Conservation (phyloP, 2,888 invertebrate species). For the Itoplectis maculator region DNA sequence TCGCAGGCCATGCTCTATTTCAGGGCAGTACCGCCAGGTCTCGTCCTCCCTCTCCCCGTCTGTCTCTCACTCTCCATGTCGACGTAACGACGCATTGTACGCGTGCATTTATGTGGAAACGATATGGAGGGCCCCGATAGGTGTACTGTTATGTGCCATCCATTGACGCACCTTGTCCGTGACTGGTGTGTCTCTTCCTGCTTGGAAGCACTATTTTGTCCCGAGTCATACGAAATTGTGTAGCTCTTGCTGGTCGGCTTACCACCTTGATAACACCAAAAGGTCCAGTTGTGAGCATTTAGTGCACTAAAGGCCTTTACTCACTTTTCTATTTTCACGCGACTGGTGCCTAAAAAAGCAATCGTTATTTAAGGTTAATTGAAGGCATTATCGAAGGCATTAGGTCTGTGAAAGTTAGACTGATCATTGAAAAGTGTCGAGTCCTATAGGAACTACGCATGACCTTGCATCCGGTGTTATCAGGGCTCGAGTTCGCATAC, state of each 20-base stretch:
- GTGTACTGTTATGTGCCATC: constrained; percentile 76
- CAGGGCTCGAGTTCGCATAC: not conserved
- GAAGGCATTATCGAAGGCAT: too few species aligned
- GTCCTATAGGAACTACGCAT: too few species aligned
- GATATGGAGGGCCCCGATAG: constrained; percentile 73
- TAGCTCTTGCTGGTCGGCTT: not conserved
- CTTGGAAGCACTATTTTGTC: constrained; percentile 28
- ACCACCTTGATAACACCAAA: too few species aligned
- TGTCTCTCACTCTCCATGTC: constrained; percentile 63
- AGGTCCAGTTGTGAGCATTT: not conserved
- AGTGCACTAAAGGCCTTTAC: too few species aligned
- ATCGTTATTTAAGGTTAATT: too few species aligned
- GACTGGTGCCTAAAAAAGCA: too few species aligned
- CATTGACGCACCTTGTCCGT: constrained; percentile 65
- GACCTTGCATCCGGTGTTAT: not conserved
- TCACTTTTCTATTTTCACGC: too few species aligned
- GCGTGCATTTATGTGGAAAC: constrained; percentile 80
- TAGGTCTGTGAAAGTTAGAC: too few species aligned
- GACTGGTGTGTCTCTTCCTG: constrained; percentile 44
- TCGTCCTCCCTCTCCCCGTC: constrained; percentile 51
- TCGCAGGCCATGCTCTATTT: constrained; percentile 80
- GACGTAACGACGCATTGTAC: constrained; percentile 82
- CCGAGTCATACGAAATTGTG: not conserved
- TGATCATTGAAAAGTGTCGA: too few species aligned
- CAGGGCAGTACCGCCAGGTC: constrained; percentile 71